Base-by-base conservation (phyloP, 2,113 vertebrate genomes). In the Noturus placidus region DNA sequence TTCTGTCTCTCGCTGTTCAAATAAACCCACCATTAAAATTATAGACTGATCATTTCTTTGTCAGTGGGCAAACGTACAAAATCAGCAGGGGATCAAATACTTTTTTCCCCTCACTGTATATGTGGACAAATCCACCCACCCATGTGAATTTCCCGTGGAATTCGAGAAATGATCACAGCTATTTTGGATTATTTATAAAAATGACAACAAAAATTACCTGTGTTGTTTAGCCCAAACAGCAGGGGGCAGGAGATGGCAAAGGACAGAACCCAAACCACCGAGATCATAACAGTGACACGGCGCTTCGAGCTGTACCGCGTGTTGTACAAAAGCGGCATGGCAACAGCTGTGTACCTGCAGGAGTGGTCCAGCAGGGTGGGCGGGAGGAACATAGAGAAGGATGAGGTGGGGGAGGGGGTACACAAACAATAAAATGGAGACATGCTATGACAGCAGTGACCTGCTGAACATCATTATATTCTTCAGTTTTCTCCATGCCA, bases 291-390 rank as follows among this genome's bases (percentile, higher is more conserved):
- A 0, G 97, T 99, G 91, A 99, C 98, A 22, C 98, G 93, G 92
- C 97, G 97, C 92, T 95, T 97, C 70, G 98, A 99, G 92, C 98
- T 99, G 94, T 99, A 99, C 88, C 97, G 97, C 0, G 98, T 99
- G 85, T 99, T 99, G 89, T 99, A 99, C 79, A 99, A 94, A 97
- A 99, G 98, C 0, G 98, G 98, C 98, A 99, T 98, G 19, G 98
- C 98, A 89, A 99, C 98, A 0, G 98, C 98, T 1, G 98, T 99
- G 93, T 99, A 99, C 92, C 98, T 99, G 95, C 63, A 84, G 1
- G 13, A 86, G 72, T 22, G 52, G 76, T 14, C 22, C 86, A 61
- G 61, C 19, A 5, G 38, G 7, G 42, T 65, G 57, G 33, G 65
- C 77, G 30, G 11, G 33, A 79, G 19, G 76, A 52, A 61, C 3